Evolutionary conservation across 2,113 vertebrate genomes (phyloP), one percentile per base, ranked within the genome.

Genomic region (Platysteira castanea): DNA sequence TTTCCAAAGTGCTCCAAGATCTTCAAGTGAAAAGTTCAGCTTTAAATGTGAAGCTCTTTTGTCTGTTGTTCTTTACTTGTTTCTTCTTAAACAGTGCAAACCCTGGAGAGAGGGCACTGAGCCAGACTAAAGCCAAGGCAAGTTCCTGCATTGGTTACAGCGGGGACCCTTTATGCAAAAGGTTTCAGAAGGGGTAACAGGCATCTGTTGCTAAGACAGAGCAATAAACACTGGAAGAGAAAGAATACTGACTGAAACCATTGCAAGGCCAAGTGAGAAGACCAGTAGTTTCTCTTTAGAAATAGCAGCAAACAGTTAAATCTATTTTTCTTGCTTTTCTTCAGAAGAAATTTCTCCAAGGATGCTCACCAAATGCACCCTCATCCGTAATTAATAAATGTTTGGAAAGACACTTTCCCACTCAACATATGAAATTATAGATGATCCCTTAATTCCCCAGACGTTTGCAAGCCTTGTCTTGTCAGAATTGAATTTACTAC

Each of bases 401-500:
- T 89, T 96, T 94, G 80, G 76, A 96, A 91, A 69, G 90, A 87
- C 77, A 92, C 53, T 97, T 96, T 93, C 95, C 96, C 90, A 96
- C 92, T 96, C 93, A 74, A 87, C 78, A 81, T 94, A 95, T 93
- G 93, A 97, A 97, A 97, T 96, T 96, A 88, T 89, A 93, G 95
- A 97, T 96, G 97, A 97, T 97, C 95, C 93, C 97, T 97, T 95
- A 96, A 97, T 96, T 95, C 96, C 93, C 91, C 76, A 97, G 96
- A 97, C 96, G 87, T 97, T 97, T 95, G 90, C 95, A 96, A 97
- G 93, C 93, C 96, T 80, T 95, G 96, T 95, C 96, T 97, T 98
- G 96, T 97, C 97, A 96, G 95, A 97, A 96, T 97, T 97, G 95
- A 97, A 98, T 97, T 97, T 97, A 97, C 94, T 98, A 94, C 96